A percentile compares a stretch with the other conserved stretches of the same genome.
Conservation (phyloP, 2,797 vertebrate species). For the Melanotaenia pygmaea region DNA sequence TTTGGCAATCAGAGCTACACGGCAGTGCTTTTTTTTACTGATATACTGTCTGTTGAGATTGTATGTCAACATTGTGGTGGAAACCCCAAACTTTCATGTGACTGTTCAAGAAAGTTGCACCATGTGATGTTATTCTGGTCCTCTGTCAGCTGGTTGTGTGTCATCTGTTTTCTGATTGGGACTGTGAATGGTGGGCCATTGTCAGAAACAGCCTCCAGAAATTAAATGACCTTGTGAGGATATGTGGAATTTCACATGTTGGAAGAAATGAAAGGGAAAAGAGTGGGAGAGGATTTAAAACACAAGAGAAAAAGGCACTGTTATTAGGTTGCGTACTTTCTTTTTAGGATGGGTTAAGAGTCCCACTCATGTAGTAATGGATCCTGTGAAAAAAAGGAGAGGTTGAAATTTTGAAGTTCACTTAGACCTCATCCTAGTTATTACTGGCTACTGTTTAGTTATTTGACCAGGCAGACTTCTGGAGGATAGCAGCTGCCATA, state of each 20-base stretch:
- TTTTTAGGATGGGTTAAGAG: neutral
- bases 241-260: constrained; percentile 66
- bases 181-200: constrained; percentile 61
- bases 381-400: neutral
- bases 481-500: neutral
- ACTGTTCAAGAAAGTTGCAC: constrained; percentile 18
- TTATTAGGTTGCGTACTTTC: neutral
- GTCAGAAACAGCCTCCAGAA: constrained; percentile 53
- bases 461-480: neutral
- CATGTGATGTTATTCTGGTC: constrained; percentile 72
- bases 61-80: neutral
- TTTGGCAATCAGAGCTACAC: constrained; percentile 5
- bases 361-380: neutral
- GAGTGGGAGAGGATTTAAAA: neutral
- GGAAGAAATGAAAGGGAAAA: constrained; percentile 17
- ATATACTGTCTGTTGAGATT: constrained; percentile 1
- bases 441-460: neutral
- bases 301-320: too few species aligned
- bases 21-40: constrained; percentile 27
- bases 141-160: constrained; percentile 61
- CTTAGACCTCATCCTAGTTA: too few species aligned
- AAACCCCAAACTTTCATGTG: constrained; percentile 45
- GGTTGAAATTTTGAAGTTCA: neutral
- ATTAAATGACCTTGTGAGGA: constrained; percentile 50
- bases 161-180: constrained; percentile 41